Conservation (phyloP, 2,113 vertebrate species). For the Dipodomys ordii region DNA sequence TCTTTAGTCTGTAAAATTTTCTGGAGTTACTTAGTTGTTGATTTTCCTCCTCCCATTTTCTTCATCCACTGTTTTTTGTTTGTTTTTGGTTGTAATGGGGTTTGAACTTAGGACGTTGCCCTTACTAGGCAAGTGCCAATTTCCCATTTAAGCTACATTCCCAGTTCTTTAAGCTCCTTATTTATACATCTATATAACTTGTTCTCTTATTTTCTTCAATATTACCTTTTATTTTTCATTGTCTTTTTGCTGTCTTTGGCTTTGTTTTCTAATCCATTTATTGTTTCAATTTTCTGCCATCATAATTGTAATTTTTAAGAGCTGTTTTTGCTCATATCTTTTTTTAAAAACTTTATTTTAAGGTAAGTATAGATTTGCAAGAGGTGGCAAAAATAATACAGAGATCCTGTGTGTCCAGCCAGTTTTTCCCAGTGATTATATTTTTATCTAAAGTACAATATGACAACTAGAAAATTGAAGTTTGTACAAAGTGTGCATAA, state of each 20-base stretch:
- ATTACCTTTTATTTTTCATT: conserved; percentile 6
- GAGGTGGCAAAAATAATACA: conserved; percentile 11
- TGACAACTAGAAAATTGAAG: neutral
- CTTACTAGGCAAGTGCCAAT: too few species aligned
- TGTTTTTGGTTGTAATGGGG: too few species aligned
- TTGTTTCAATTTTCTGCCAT: conserved; percentile 34
- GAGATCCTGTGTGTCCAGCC: neutral
- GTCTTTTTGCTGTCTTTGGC: too few species aligned
- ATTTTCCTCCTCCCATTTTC: neutral
- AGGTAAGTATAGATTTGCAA: conserved; percentile 29
- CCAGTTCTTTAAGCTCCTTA: neutral
- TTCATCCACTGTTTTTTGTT: neutral
- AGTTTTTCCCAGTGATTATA: neutral
- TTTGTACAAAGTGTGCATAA: neutral
- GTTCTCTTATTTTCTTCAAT: conserved; percentile 36
- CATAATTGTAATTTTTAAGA: conserved; percentile 42
- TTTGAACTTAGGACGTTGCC: too few species aligned
- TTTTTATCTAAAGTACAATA: conserved; percentile 18
- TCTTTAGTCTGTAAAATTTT: conserved; percentile 15
- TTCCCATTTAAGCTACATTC: too few species aligned
- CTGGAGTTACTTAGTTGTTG: neutral
- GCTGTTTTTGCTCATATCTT: conserved; percentile 25
- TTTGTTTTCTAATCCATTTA: neutral
- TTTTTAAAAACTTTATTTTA: conserved; percentile 16
- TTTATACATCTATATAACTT: neutral